Evolutionary conservation across 2,113 vertebrate genomes (phyloP), one percentile per base, ranked within the genome.

Genomic region (Psammodynastes pulverulentus): DNA sequence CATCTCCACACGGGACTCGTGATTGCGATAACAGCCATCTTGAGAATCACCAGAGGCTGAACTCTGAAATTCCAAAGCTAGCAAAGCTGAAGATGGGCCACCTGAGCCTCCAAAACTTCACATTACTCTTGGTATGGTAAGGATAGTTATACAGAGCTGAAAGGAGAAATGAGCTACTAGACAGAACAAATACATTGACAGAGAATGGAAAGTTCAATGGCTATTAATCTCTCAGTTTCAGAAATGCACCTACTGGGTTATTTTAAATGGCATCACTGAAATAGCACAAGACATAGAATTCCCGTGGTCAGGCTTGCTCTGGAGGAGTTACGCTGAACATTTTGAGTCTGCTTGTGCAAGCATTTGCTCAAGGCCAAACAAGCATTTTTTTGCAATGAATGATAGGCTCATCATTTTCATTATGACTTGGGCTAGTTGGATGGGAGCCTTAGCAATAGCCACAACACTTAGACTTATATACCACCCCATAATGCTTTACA

Each of bases 51-150:
- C 90, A 86, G 53, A 45, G 19, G 72, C 54, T 62, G 52, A 91
- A 62, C 53, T 85, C 79, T 0, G 46, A 52, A 49, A 84, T 23
- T 84, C 52, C 34, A 88, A n/a, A 86, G 46, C n/a, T 46, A 86
- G 79, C 34, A 91, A 45, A 53, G 26, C 48, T 53, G 26, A 93
- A 34, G 56, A 86, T 89, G 87, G 72, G 15, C 91, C 91, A 92
- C 91, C 87, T 92, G 91, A 84, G 91, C 87, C 91, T 92, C 87
- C 15, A 29, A 88, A 85, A 26, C 21, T 51, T 92, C 52, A 5
- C 39, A 21, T 85, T 72, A 88, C 54, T 24, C 17, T 58, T 85
- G 34, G 8, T 58, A 26, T 39, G 12, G 17, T 39, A 46, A 86
- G 87, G 12, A 21, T 15, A 9, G 84, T 34, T 85, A n/a, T 13